Evolutionary conservation across 1,140 invertebrate genomes (phyloP).

Genomic region (Dreissena polymorpha): DNA sequence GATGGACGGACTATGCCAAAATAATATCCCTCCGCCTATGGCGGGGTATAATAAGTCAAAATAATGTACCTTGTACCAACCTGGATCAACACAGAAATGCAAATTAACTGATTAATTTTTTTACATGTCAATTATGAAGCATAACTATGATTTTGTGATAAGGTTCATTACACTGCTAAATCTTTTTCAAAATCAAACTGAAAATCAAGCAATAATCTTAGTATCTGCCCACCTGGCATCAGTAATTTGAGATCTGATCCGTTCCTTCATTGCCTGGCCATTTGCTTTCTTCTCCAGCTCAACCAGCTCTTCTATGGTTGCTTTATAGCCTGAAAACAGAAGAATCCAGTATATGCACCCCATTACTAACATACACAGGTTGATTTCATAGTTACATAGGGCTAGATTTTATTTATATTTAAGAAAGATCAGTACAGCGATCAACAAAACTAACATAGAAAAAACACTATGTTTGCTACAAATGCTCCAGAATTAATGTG

Average conservation of each 20-base stretch:
- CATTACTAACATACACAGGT: too few species aligned
- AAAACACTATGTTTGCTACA: too few species aligned
- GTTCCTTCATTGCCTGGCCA: slow-evolving; percentile 85
- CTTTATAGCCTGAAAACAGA: slow-evolving; percentile 83
- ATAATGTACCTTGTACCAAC: too few species aligned
- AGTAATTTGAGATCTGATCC: slow-evolving; percentile 86
- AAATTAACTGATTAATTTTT: neutral
- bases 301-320: slow-evolving; percentile 84
- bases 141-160: neutral
- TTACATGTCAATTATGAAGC: neutral
- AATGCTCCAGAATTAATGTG: too few species aligned
- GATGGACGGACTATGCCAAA: too few species aligned
- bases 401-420: too few species aligned
- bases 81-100: too few species aligned
- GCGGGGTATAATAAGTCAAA: too few species aligned
- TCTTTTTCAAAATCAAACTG: neutral
- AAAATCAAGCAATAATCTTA: neutral
- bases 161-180: neutral
- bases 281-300: slow-evolving; percentile 84
- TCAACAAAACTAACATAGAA: too few species aligned
- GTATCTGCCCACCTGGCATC: slow-evolving; percentile 82
- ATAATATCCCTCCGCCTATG: too few species aligned
- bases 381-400: too few species aligned
- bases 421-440: too few species aligned
- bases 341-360: neutral